Evolutionary conservation across 2,797 vertebrate genomes (phyloP).

Genomic region (Gambelia wislizenii): DNA sequence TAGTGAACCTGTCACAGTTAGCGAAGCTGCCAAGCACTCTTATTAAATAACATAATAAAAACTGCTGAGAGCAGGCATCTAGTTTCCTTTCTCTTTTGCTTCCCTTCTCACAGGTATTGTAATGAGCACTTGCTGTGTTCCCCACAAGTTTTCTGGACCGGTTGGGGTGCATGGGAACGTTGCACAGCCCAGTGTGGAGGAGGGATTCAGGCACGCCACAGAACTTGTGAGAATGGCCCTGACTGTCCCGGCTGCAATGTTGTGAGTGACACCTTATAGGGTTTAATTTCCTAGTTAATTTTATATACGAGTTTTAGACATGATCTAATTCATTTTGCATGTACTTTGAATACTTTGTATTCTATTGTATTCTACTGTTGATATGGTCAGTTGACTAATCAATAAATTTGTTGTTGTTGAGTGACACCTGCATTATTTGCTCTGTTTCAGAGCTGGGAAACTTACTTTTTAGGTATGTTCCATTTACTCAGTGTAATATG

Average conservation of each 20-base stretch:
- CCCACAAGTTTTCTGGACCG: slow-evolving; percentile 94
- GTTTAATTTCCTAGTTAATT: no score
- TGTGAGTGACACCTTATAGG: slow-evolving; percentile 81
- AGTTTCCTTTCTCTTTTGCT: neutral
- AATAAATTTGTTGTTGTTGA: no score
- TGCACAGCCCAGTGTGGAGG: slow-evolving; percentile 95
- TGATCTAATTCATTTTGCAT: no score
- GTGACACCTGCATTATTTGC: slow-evolving; percentile 41
- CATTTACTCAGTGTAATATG: no score
- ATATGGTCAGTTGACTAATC: no score
- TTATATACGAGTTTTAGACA: no score
- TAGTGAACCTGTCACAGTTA: neutral
- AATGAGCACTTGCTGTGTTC: slow-evolving; percentile 96
- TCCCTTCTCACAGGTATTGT: slow-evolving; percentile 87
- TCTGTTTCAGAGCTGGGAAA: neutral
- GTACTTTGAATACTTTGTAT: no score
- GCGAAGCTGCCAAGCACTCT: neutral
- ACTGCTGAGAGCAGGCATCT: neutral
- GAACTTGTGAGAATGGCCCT: slow-evolving; percentile 94
- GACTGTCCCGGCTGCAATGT: slow-evolving; percentile 93
- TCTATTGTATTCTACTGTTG: no score
- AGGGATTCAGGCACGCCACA: slow-evolving; percentile 91
- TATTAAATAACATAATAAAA: neutral
- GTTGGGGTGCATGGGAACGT: slow-evolving; percentile 96
- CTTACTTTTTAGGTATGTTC: no score